Evolutionary conservation across 2,888 invertebrate species (phyloP).

Genomic region (Cheilosia variabilis): DNA sequence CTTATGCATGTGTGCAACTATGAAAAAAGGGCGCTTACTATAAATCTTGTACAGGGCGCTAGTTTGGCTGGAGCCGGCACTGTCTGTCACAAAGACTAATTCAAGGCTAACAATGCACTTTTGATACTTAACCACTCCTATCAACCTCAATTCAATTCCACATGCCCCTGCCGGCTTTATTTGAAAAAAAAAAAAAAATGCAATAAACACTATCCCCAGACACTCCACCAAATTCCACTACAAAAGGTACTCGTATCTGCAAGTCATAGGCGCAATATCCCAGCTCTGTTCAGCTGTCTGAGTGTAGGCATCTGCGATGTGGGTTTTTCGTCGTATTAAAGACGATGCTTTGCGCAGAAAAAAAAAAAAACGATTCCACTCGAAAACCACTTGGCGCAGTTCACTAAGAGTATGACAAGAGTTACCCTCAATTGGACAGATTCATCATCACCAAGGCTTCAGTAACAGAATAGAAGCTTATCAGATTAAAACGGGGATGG

Average conservation of each 20-base stretch:
- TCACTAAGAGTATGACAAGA: neutral
- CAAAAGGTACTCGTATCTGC: slow-evolving; percentile 15
- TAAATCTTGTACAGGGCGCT: no score
- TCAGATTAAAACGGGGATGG: slow-evolving; percentile 33
- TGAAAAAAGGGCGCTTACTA: no score
- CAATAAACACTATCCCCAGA: neutral
- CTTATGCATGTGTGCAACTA: no score
- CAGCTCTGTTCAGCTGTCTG: neutral
- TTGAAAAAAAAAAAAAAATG: neutral
- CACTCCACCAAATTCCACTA: slow-evolving; percentile 1
- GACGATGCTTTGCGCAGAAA: no score
- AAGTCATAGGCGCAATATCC: slow-evolving; percentile 16
- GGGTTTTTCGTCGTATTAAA: slow-evolving; percentile 27
- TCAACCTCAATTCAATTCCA: neutral
- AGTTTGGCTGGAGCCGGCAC: no score
- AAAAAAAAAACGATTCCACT: slow-evolving; percentile 11
- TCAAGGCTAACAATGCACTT: no score
- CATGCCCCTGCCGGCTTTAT: neutral
- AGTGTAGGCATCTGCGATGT: neutral
- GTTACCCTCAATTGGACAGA: neutral
- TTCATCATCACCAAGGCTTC: neutral
- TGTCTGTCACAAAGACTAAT: no score
- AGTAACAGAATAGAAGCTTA: slow-evolving; percentile 24
- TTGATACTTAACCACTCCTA: neutral
- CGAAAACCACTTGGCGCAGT: neutral